Percentiles rank a stretch among this genome's conserved stretches.
These are phyloP conservation scores for Mercenaria mercenaria DNA, from an alignment of 1,140 invertebrate species.

Conservation along the genomic window DNA sequence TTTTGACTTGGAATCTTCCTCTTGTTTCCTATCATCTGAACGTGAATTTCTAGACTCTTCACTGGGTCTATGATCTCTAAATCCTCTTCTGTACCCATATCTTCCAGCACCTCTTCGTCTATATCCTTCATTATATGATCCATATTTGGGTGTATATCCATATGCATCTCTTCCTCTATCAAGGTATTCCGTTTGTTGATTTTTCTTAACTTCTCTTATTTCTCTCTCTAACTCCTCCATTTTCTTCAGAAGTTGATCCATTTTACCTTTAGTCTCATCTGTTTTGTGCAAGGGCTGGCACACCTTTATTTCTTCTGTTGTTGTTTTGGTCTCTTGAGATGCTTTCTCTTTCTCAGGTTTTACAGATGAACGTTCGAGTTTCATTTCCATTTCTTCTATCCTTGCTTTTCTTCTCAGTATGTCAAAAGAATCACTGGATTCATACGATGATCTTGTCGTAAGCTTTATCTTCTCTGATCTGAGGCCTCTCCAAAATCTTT, in stretches of 20 bases:
- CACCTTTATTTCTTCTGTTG: neutral
- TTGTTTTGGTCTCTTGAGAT: neutral
- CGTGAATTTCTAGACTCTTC: neutral
- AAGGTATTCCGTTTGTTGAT: neutral
- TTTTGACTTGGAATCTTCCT: neutral
- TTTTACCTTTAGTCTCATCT: neutral
- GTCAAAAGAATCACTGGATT: neutral
- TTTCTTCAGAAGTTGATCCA: neutral
- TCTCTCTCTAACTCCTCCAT: constrained; percentile 8
- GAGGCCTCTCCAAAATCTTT: neutral
- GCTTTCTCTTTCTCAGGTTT: neutral
- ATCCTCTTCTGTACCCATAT: neutral
- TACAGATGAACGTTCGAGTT: neutral
- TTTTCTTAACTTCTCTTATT: neutral
- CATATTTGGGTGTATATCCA: neutral
- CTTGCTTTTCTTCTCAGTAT: neutral
- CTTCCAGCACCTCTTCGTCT: neutral
- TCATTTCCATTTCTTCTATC: neutral
- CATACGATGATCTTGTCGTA: constrained; percentile 9
- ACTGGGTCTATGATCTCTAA: neutral
- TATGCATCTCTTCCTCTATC: neutral
- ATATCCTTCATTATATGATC: neutral
- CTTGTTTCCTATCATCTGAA: neutral
- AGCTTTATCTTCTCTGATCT: neutral
- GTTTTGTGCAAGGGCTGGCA: neutral